Base-by-base conservation (phyloP, 1,140 invertebrate genomes). In the Drosophila littoralis region DNA sequence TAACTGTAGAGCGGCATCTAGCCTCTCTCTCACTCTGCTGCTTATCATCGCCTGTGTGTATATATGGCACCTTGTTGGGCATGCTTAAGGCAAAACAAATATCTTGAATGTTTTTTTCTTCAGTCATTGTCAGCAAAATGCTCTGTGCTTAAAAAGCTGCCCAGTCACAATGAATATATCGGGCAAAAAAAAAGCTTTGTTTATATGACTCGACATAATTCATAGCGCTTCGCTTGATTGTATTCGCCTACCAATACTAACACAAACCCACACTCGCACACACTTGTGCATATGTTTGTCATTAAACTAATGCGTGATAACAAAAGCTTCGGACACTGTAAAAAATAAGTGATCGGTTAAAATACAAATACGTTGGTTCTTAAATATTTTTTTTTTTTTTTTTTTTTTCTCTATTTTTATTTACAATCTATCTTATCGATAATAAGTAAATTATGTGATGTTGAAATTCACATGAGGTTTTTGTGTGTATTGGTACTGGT, bases 161-260 rank as follows among this genome's bases (percentile, higher is more conserved):
- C 15, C 8, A 0, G 17, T 61, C 59, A 50, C 13, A 48, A 22
- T 61, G 45, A 61, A 38, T 54, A 38, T 17, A 38, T 15, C 15
- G 8, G n/a, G 4, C 4, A 48, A 6, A 9, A 36, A 36, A 58
- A 38, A 12, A 15, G 15, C 46, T 33, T 12, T 52, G 12, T 63
- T 38, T 22, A 50, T 22, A 9, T 33, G 57, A 70, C 2, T 55
- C 61, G 12, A 61, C 45, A 57, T 3, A 69, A 57, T 50, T 38
- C 43, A 43, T 7, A 1, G 13, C 17, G 13, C 17, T 13, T 6
- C 40, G n/a, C 7, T 35, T 54, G 9, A 22, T n/a, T 68, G 7
- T 42, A 35, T 9, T 52, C 35, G 35, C 9, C 7, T 12, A 9
- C 8, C n/a, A 12, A 7, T 33, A 50, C 32, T 42, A 6, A 12